Conservation (phyloP, 1,140 invertebrate genomes). For the Achroia grisella region DNA sequence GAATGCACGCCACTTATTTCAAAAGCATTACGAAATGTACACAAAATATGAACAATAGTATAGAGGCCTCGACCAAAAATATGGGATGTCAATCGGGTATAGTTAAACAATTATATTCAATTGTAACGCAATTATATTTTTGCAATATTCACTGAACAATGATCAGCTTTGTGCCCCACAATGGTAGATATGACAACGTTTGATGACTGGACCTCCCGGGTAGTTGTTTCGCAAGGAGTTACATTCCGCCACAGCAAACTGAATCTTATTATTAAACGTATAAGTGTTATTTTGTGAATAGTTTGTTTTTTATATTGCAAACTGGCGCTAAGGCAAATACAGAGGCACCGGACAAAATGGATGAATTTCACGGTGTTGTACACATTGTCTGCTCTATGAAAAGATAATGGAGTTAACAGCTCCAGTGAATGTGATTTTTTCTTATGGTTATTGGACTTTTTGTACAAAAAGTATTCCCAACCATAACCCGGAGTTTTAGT, state of each 20-base stretch:
- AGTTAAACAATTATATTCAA: constrained; percentile 17
- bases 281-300: background rate
- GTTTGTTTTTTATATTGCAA: background rate
- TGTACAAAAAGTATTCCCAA: too few relatives aligned
- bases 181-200: constrained; percentile 33
- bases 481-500: too few relatives aligned
- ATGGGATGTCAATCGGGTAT: constrained; percentile 18
- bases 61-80: background rate
- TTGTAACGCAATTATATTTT: constrained; percentile 36
- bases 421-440: too few relatives aligned
- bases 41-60: too few relatives aligned
- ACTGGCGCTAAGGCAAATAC: background rate
- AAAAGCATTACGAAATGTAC: too few relatives aligned
- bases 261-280: too few relatives aligned
- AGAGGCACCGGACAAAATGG: background rate
- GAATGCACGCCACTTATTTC: too few relatives aligned
- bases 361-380: constrained; percentile 9
- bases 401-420: background rate
- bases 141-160: constrained; percentile 34
- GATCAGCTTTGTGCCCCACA: constrained; percentile 18
- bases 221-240: background rate
- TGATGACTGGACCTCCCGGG: constrained; percentile 29
- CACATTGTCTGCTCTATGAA: constrained; percentile 3
- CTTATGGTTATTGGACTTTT: too few relatives aligned
- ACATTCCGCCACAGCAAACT: too few relatives aligned